Conservation (phyloP, 2,113 vertebrate genomes). For the Scomber colias region DNA sequence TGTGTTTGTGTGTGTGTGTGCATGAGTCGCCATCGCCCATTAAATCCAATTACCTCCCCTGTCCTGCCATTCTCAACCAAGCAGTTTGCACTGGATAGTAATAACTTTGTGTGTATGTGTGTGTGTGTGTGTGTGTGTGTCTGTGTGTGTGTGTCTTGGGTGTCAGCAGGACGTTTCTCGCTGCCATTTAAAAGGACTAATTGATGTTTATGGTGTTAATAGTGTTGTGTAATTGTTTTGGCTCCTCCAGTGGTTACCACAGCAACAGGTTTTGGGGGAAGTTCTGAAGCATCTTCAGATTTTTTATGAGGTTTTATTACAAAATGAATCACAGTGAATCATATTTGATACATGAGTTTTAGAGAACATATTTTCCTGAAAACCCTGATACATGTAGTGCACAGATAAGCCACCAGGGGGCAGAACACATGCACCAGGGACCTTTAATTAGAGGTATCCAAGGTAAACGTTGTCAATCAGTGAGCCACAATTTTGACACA, state of each 20-base stretch:
- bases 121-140: no score
- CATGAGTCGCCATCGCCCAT: conserved; percentile 36
- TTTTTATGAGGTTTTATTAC: no score
- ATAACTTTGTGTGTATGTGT: conserved; percentile 25
- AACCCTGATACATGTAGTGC: no score
- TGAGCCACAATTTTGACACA: no score
- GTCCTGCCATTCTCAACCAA: conserved; percentile 18
- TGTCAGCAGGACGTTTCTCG: conserved; percentile 25
- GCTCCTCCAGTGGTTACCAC: not conserved
- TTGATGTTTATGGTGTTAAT: conserved; percentile 60
- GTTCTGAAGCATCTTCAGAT: not conserved
- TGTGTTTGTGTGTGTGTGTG: not conserved
- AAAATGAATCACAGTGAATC: no score
- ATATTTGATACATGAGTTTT: no score
- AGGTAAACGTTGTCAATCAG: no score
- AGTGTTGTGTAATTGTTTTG: conserved; percentile 34
- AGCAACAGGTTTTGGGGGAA: not conserved
- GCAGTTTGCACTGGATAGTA: conserved; percentile 6
- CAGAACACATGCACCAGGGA: no score
- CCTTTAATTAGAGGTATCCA: no score
- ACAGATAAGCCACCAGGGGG: no score
- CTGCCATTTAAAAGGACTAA: conserved; percentile 43
- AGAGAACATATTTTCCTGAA: no score
- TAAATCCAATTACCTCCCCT: conserved; percentile 62
- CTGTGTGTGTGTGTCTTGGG: not conserved